Evolutionary conservation across 1,140 invertebrate species (phyloP), one percentile per base, ranked within the genome.

Genomic region (Ceratina japonica): DNA sequence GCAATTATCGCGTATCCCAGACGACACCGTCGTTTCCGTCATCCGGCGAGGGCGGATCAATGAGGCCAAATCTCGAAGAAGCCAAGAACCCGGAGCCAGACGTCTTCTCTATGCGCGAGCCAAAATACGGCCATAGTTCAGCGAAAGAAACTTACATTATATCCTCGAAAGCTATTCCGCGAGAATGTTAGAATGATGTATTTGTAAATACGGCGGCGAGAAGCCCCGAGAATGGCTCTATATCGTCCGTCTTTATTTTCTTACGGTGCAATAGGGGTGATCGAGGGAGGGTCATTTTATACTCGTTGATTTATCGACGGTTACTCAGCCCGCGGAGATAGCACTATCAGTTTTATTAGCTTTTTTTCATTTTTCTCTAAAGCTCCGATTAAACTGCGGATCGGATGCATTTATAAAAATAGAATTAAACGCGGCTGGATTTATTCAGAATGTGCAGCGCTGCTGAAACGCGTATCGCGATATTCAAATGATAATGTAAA

Each of bases 41-140:
- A 22, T 85, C 68, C 37, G 37, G n/a, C 2, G 7, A 15, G 0
- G 59, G 2, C 12, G 71, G 71, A 73, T 73, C 71, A 52, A 76
- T 61, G 56, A 56, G 73, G 64, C 62, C 84, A 86, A 83, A 88
- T 44, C 87, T 80, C 62, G 73, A 87, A 74, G 79, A 88, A 91
- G 73, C 75, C 65, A 76, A 76, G 56, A 27, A 37, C 27, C 12
- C 15, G 7, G 1, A 37, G 75, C 75, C 75, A 76, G 72, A 65
- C n/a, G 65, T 56, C 15, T 37, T 15, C 37, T 75, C 58, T 75
- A 58, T 49, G 16, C 74, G 18, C 31, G 63, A 69, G 74, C 65
- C 74, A 76, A 68, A 59, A 76, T 49, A 16, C 61, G n/a, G 56
- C 56, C 37, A 51, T 27, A n/a, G 58, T 27, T 31, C 22, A 27